Conservation (phyloP, 2,888 invertebrate genomes). For the Oscheius sp. region DNA sequence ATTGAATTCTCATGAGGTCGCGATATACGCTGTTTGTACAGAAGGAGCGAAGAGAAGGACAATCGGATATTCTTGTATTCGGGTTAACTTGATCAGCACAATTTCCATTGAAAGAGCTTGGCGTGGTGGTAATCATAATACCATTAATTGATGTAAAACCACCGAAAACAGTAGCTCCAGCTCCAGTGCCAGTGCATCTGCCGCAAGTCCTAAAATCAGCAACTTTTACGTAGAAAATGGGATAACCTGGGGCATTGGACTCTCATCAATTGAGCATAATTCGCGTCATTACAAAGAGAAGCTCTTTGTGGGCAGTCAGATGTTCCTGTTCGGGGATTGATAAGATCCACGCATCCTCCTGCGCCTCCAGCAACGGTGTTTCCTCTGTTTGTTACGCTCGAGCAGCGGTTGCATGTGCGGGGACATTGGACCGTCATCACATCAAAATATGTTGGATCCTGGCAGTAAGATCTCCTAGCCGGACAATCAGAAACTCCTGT, state of each 20-base stretch:
- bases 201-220: not conserved
- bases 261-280: not conserved
- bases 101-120: not conserved
- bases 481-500: constrained; percentile 19
- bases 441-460: not conserved
- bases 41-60: not conserved
- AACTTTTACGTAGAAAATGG: too few relatives aligned
- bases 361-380: not conserved
- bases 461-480: not conserved
- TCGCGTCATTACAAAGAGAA: not conserved
- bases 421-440: constrained; percentile 25
- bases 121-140: not conserved
- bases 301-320: not conserved
- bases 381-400: not conserved
- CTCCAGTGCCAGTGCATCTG: not conserved
- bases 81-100: constrained; percentile 10
- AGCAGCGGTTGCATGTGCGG: constrained; percentile 13
- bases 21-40: constrained; percentile 6
- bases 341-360: not conserved
- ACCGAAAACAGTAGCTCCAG: not conserved
- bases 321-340: constrained; percentile 1
- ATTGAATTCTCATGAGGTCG: constrained; percentile 16
- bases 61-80: constrained; percentile 14
- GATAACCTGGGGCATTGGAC: not conserved
- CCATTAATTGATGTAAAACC: not conserved